Base-by-base conservation (phyloP, 2,797 vertebrate species). In the Pseudomugil tenellus region DNA sequence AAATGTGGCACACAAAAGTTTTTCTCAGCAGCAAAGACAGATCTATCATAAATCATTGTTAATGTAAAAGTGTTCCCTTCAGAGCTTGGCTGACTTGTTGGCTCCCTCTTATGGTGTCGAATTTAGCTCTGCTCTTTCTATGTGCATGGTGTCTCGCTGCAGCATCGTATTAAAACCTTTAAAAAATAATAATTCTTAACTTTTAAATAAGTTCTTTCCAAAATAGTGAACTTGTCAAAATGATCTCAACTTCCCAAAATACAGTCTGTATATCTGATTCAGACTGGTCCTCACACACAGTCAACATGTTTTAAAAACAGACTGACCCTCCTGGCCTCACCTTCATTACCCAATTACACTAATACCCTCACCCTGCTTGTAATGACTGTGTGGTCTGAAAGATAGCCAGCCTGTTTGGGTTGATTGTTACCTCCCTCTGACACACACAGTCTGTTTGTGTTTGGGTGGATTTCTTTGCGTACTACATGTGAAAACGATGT, bases 321-420 rank as follows among this genome's bases (percentile, higher is more conserved):
- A 70, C 61, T 55, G 62, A 67, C 56, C 54, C 74, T 76, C 53
- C 72, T 21, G 49, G 65, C 61, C 58, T 79, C 81, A 84, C 85
- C 81, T 84, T 87, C 74, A 89, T 86, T 87, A 88, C 82, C 71
- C 77, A 85, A 90, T 90, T 87, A 87, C 63, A 71, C 68, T 88
- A 85, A 85, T 83, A 81, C 51, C 79, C 77, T 81, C 59, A 34
- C 66, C 61, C 56, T 81, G 71, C 85, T 81, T 81, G 69, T 87
- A 87, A 90, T 83, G 81, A 86, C 58, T 85, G 83, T 90, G 90
- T 89, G 89, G 87, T 89, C 88, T 84, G 85, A 85, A 79, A 25
- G 66, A 87, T 81, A 64, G 71, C 78, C 84, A 85, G 69, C 66
- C 49, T 80, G 83, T n/a, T 84, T 84, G 64, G 79, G 72, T 72